Base-by-base conservation (phyloP, 2,113 vertebrate genomes). In the Delphinus delphis region DNA sequence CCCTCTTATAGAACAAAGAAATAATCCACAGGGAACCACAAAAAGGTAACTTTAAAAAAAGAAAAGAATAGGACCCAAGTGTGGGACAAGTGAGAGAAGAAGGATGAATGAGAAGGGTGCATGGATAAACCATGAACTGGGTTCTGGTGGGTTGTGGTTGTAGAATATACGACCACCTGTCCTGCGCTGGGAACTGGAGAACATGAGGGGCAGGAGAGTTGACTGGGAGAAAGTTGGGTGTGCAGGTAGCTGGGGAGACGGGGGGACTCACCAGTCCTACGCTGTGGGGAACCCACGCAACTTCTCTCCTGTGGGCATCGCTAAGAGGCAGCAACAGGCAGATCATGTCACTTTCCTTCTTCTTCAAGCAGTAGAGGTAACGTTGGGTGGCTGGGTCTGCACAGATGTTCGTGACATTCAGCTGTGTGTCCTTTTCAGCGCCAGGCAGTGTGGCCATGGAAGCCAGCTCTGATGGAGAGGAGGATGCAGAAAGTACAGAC, bases 401-500 rank as follows among this genome's bases (percentile, higher is more conserved):
- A 25, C 33, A 38, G 31, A 3, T 15, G 2, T 5, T 3, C 3
- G 6, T 83, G 93, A 50, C 77, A 20, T 0, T 55, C 33, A 0
- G 21, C 62, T 38, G 1, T 86, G 18, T 80, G 18, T 10, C 38
- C 0, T 95, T 3, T 90, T 5, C 94, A 99, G 99, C 62, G 26
- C 97, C 98, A n/a, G 98, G 97, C 93, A 98, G 98, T 38, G 95
- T 99, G 95, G 99, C 99, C 90, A 99, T 99, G 97, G 99, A 99
- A 76, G 99, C 98, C 96, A 99, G 98, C 90, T 98, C 99, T 3
- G 99, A 99, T 31, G 98, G 98, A 4, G 99, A 99, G 96, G 99
- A 99, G 20, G 99, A 99, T 77, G 98, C 98, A 1, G 99, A 99
- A 84, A 98, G 98, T n/a, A n/a, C 98, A n/a, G 99, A 99, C 98